Evolutionary conservation across 2,888 invertebrate genomes (phyloP), one percentile per base, ranked within the genome.

Genomic region (Cyaniris semiargus): DNA sequence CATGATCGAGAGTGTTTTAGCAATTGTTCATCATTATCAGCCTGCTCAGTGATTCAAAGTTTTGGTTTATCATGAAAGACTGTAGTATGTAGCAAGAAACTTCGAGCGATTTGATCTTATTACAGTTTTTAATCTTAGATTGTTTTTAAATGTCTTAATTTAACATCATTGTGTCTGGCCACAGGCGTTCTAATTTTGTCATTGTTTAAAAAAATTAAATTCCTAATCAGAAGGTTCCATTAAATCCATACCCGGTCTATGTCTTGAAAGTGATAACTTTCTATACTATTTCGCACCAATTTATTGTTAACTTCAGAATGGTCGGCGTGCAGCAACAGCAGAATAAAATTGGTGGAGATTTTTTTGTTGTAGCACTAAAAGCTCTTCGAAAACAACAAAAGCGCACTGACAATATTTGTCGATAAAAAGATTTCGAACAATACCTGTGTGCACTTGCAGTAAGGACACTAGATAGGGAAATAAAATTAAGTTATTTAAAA

Each of bases 401-500:
- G 60, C 23, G 23, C 60, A 23, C 60, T 60, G 23, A 60, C 60
- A 60, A 60, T 13, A 60, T 60, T 23, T 60, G 60, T 60, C 60
- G 60, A 60, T 60, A 60, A 60, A 58, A 60, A 60, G 60, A 60
- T 60, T 60, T 60, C 23, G 3, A 60, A 60, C 60, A 60, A 60
- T 60, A 23, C 60, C 21, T 60, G 23, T 23, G 60, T 60, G 13
- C 58, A 58, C 58, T 3, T 58, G 10, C 21, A 58, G 58, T 56
- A n/a, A 21, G 58, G 21, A 8, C 21, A 21, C 21, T 21, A 21
- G 21, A 58, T 21, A 58, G 21, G 21, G 58, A 58, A 58, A 21
- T 58, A n/a, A 58, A 58, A 21, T 58, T 58, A 58, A n/a, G n/a
- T 10, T 0, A 21, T 21, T 1, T 58, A 1, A 58, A 58, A 21